phyloP scores from a whole-genome alignment of 1,140 invertebrate genomes.

The Nasonia giraulti region DNA sequence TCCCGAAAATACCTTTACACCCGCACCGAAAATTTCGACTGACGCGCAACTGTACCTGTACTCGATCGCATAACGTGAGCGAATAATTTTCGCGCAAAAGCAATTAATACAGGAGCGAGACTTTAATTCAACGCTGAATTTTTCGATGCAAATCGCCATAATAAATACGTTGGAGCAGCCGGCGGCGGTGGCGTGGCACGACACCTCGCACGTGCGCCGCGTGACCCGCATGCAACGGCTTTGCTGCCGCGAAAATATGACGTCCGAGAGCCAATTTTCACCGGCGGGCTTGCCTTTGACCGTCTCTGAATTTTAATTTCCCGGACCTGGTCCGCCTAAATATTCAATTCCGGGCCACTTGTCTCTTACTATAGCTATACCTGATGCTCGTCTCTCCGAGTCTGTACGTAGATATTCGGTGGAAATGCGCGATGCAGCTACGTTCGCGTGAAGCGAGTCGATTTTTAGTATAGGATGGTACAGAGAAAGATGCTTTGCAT shows the following conservation, averaged over 20 bases:
- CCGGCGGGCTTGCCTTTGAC: background rate
- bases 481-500: background rate
- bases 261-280: background rate
- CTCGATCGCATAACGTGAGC: background rate
- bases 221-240: constrained; percentile 16
- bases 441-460: background rate
- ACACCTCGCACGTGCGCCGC: background rate
- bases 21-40: background rate
- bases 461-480: background rate
- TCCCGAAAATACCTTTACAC: background rate
- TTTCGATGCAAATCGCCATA: constrained; percentile 8
- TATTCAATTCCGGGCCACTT: constrained; percentile 36
- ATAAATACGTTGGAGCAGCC: background rate
- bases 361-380: background rate
- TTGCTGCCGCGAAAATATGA: constrained; percentile 21
- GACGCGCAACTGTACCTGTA: background rate
- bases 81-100: background rate
- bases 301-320: constrained; percentile 41
- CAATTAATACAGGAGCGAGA: background rate
- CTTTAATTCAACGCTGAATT: background rate
- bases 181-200: too few relatives aligned
- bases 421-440: background rate
- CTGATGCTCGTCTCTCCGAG: background rate
- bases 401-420: background rate
- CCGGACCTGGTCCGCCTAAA: background rate